Conservation (phyloP, 2,113 vertebrate species). For the Mustelus asterias region DNA sequence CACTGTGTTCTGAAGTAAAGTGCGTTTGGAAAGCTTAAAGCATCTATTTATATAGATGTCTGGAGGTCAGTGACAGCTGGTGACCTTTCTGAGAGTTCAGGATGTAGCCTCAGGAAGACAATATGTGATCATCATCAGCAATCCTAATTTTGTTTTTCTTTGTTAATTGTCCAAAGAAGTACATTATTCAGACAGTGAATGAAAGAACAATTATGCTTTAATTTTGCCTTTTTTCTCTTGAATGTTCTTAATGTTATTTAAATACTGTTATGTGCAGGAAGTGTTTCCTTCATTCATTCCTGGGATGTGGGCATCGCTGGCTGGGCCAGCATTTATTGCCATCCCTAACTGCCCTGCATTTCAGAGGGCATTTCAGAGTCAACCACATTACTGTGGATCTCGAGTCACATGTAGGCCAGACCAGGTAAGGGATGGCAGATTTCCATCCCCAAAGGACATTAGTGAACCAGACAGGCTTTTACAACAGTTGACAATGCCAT, state of each 20-base stretch:
- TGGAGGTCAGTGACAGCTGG: not conserved
- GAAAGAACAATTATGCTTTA: not conserved
- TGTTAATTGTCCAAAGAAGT: not conserved
- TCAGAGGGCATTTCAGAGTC: no score
- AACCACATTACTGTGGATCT: no score
- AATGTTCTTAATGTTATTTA: not conserved
- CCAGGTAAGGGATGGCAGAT: no score
- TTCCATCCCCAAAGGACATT: no score
- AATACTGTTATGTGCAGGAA: not conserved
- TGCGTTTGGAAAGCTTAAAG: not conserved
- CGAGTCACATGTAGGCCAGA: no score
- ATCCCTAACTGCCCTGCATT: no score
- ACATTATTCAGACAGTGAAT: not conserved
- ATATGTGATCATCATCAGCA: not conserved
- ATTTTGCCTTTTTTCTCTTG: not conserved
- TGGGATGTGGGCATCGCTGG: no score
- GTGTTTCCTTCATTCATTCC: no score
- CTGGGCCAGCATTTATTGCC: no score
- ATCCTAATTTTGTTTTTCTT: not conserved
- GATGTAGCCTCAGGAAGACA: not conserved
- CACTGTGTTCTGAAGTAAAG: not conserved
- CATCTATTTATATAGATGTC: not conserved
- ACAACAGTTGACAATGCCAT: no score
- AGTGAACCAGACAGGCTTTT: no score
- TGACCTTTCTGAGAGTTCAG: not conserved